Conservation (phyloP, 2,888 invertebrate genomes). For the Drosophila hamatofila region DNA sequence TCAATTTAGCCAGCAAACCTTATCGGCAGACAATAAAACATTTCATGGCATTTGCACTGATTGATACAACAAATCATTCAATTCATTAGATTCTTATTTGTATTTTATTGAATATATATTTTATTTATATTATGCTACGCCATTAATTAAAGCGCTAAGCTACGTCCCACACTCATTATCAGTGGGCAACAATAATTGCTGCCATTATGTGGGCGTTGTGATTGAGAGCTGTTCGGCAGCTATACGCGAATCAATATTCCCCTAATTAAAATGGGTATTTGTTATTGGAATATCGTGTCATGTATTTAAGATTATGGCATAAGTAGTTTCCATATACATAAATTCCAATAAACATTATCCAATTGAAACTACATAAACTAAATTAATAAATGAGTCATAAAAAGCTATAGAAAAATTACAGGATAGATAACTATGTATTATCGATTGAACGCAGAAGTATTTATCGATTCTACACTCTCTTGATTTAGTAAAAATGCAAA, state of each 20-base stretch:
- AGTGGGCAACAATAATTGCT: conserved; percentile 20
- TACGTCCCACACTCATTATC: conserved; percentile 4
- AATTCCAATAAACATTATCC: neutral
- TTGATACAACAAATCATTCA: conserved; percentile 40
- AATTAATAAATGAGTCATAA: neutral
- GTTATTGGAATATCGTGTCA: neutral
- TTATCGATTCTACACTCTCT: too few relatives aligned
- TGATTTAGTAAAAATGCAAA: too few relatives aligned
- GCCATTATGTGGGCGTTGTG: conserved; percentile 12
- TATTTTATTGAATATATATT: conserved; percentile 8
- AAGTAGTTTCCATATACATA: too few relatives aligned
- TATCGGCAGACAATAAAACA: conserved; percentile 34
- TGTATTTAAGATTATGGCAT: conserved; percentile 3
- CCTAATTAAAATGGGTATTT: neutral
- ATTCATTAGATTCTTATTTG: conserved; percentile 22
- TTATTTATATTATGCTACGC: conserved; percentile 17
- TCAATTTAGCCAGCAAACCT: conserved; percentile 23
- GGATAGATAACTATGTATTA: neutral
- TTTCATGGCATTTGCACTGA: conserved; percentile 30
- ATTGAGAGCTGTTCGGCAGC: neutral
- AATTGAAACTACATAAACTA: too few relatives aligned
- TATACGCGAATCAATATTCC: conserved; percentile 9
- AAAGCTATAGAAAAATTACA: neutral
- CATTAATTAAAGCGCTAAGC: conserved; percentile 40
- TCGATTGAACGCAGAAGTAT: too few relatives aligned